Percentiles rank a stretch among this genome's conserved stretches.
Evolutionary conservation across 2,888 invertebrate species (phyloP).

Genomic region (Tridacna gigas): DNA sequence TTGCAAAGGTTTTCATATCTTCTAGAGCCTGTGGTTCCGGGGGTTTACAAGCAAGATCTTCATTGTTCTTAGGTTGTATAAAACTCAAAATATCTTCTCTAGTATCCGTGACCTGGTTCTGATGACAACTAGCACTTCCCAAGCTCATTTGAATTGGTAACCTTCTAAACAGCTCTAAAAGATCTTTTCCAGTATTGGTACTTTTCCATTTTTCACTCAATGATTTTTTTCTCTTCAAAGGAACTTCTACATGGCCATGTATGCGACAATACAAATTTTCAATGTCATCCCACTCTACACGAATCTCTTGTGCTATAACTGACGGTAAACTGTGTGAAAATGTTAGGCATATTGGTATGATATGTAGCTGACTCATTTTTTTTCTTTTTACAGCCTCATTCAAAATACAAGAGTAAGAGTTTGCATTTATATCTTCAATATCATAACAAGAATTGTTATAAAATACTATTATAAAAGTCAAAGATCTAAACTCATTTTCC

Average conservation of each 20-base stretch:
- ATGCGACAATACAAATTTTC: conserved; percentile 22
- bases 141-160: neutral
- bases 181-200: conserved; percentile 3
- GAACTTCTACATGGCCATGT: neutral
- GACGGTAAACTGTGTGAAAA: neutral
- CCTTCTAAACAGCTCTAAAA: neutral
- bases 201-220: conserved; percentile 6
- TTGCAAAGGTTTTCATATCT: neutral
- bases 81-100: neutral
- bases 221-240: neutral
- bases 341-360: conserved; percentile 3
- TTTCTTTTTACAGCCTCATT: neutral
- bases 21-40: neutral
- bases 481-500: neutral
- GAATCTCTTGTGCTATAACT: neutral
- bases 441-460: neutral
- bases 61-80: neutral
- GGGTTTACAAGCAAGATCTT: neutral
- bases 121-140: neutral
- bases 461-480: conserved; percentile 13
- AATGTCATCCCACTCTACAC: conserved; percentile 6
- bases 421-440: neutral
- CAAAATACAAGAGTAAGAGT: conserved; percentile 1
- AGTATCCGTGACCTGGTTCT: neutral
- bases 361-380: neutral